Percentiles rank a stretch among this genome's conserved stretches.
Evolutionary conservation across 2,797 vertebrate species (phyloP).

Genomic region (Scomberomorus guttatus): DNA sequence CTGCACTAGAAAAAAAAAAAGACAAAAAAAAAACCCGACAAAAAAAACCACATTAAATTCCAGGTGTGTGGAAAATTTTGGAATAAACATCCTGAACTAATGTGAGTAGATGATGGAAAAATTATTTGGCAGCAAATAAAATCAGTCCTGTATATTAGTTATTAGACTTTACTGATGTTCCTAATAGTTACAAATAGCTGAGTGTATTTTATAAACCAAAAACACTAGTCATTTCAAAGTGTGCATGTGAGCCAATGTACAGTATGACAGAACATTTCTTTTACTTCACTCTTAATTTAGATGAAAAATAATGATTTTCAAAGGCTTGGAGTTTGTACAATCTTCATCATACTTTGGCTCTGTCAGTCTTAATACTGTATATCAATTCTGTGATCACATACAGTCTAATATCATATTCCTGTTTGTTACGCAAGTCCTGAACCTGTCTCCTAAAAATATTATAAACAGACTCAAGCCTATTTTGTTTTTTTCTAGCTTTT

Average conservation of each 20-base stretch:
- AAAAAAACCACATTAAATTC: slow-evolving; percentile 17
- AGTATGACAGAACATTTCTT: slow-evolving; percentile 21
- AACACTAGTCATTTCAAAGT: slow-evolving; percentile 18
- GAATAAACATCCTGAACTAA: slow-evolving; percentile 59
- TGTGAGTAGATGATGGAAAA: slow-evolving; percentile 52
- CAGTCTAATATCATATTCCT: slow-evolving; percentile 24
- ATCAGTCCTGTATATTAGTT: slow-evolving; percentile 37
- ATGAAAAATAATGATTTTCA: slow-evolving; percentile 9
- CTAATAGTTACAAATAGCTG: slow-evolving; percentile 36
- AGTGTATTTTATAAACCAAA: slow-evolving; percentile 33
- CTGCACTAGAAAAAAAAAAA: slow-evolving; percentile 13
- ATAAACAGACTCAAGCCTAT: slow-evolving; percentile 26
- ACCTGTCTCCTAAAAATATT: slow-evolving; percentile 14
- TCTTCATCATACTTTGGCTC: slow-evolving; percentile 33
- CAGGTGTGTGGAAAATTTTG: slow-evolving; percentile 60
- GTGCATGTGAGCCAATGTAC: slow-evolving; percentile 8
- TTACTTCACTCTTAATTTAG: slow-evolving; percentile 24
- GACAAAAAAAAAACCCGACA: no score
- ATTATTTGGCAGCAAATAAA: slow-evolving; percentile 55
- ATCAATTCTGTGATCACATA: slow-evolving; percentile 35
- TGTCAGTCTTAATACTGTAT: slow-evolving; percentile 27
- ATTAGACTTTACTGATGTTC: slow-evolving; percentile 46
- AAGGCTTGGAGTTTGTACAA: slow-evolving; percentile 21
- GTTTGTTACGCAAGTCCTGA: slow-evolving; percentile 20
- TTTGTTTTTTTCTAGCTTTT: slow-evolving; percentile 30